Evolutionary conservation across 2,888 invertebrate species (phyloP), one percentile per base, ranked within the genome.

Genomic region (Synergus umbraculus): DNA sequence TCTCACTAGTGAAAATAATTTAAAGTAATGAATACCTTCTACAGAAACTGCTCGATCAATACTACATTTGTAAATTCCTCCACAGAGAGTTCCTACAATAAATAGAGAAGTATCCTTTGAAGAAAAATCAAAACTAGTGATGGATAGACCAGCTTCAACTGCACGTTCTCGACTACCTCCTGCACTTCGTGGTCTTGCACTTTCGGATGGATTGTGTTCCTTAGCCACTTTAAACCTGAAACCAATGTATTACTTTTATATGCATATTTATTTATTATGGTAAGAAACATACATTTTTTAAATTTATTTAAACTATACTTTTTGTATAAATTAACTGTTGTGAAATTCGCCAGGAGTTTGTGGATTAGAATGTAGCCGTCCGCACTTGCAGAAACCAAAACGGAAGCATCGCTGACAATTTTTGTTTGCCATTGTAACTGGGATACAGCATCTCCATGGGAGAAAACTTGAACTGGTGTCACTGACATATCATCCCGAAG

Each of bases 171-270:
- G 88, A 54, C 85, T 89, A 37, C 90, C 90, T 66, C 91, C 87
- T 0, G 91, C 88, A 81, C 91, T 92, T n/a, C 88, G 87, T 0
- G 92, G 91, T 79, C 92, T 86, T 10, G 86, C 85, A 80, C 84
- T 91, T 83, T 92, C 92, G n/a, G 87, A 84, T 66, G 91, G 92
- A 89, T 92, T 91, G 79, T 90, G 88, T 76, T 92, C 92, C 79
- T 91, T 91, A 8, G 85, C 84, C 79, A 91, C 85, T 86, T 92
- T 92, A 13, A 89, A 89, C 69, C 90, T 91, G 54, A 66, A 83
- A 66, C 22, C 29, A 73, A 78, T 15, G 49, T 49, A n/a, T 29
- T 29, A 29, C 29, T 29, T 29, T 29, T 29, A 43, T 41, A n/a
- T 5, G n/a, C 46, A 77, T 54, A 78, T 58, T 65, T 58, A 65